Evolutionary conservation across 2,113 vertebrate species (phyloP), one percentile per base, ranked within the genome.

Genomic region (Myotis brandtii): DNA sequence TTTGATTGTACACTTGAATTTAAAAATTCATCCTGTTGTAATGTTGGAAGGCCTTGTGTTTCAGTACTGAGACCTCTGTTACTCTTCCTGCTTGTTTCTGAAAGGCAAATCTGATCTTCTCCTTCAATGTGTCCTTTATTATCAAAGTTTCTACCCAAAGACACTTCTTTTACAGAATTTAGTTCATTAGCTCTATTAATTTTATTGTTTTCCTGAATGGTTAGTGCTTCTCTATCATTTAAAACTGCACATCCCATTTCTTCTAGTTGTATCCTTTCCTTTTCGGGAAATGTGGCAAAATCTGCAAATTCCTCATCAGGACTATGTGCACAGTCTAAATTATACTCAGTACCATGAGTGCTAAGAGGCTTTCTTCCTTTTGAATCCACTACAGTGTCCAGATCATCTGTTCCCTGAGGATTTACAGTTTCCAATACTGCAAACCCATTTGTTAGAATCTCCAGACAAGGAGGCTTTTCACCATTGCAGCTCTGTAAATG

Each of bases 391-490:
- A 93, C 14, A 43, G 21, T 20, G 96, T 98, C 99, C 92, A 98
- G 97, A 98, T 98, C 98, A 97, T 98, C 97, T 84, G 84, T 98
- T 98, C 98, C 98, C 98, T 98, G 98, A 98, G 98, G 98, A 98
- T 98, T 98, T 97, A 96, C 98, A 98, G 98, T 83, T 77, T 99
- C 99, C 4, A 95, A 96, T 46, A 96, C 97, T 32, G 98, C 97
- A 98, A 99, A 99, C 82, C 99, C 99, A 0, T 99, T 99, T 20
- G 99, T 99, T n/a, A 99, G 98, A 98, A 98, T 98, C 97, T 99
- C 99, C 37, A 97, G 66, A 98, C 98, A 97, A 7, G 97, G 56
- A 87, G 66, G 89, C 69, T 98, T 98, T 72, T 98, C 98, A 56
- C 99, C 99, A 72, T 99, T 99, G 97, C 99, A 99, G 70, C 98